Evolutionary conservation across 1,140 invertebrate genomes (phyloP), one percentile per base, ranked within the genome.

Genomic region (Sinonovacula constricta): DNA sequence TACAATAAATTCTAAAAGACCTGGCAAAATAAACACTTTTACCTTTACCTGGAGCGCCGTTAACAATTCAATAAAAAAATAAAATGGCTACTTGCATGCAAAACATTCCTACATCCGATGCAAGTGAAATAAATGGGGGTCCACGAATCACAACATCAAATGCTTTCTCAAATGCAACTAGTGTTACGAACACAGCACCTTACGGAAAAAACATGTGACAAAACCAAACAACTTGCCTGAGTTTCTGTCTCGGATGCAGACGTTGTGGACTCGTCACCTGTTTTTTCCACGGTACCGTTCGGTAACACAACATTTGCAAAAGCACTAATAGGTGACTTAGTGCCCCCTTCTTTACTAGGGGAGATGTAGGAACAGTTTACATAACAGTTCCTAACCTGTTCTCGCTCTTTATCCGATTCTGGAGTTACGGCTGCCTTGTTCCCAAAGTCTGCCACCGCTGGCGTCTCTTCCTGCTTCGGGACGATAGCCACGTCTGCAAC

Each of bases 231-330:
- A 76, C 83, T 84, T 77, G 88, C 88, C 86, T 87, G 86, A 49
- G 83, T 89, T 89, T 95, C 95, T 28, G 90, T 92, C 84, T 95
- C 94, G 60, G 93, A 94, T 7, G 89, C 89, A 39, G 94, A 95
- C 22, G 93, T 94, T 70, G 89, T 90, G 30, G 87, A 89, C 72
- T 95, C 94, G 83, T 95, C 87, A 79, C 85, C 85, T 51, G 70
- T 82, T 24, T 45, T 45, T 10, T 45, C 39, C 7, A 45, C 72
- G 81, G 77, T 87, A 28, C 88, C 85, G 81, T 87, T 89, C 2
- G 85, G 77, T 26, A 88, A 75, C 22, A 69, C 51, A 24, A 18
- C 34, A 18, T 18, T 34, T 53, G 65, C 66, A 33, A 81, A 66
- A 69, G 82, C 68, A 81, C 81, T 85, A 45, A 88, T 85, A 14